Conservation (phyloP, 2,113 vertebrate species). For the Calidris pygmaea region DNA sequence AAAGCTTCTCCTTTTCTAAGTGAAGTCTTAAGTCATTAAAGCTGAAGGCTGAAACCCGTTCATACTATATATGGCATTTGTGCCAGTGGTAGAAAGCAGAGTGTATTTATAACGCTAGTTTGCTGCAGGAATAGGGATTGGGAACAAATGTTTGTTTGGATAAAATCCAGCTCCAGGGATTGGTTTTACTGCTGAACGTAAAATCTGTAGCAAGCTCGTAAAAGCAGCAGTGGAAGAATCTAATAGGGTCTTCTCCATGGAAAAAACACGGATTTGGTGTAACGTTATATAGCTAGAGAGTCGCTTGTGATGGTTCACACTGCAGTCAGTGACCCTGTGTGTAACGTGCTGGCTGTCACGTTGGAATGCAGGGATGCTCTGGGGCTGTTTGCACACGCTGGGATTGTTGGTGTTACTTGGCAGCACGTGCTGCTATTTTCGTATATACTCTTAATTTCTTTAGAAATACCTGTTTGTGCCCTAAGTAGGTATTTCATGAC, state of each 20-base stretch:
- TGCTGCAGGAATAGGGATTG: not conserved
- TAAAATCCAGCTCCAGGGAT: slow-evolving; percentile 10
- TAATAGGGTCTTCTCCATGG: not conserved
- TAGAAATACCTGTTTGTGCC: not conserved
- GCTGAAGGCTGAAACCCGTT: not conserved
- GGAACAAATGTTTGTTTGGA: slow-evolving; percentile 48
- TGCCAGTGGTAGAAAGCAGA: not conserved
- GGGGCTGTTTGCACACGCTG: fast-evolving
- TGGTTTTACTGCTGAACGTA: not conserved
- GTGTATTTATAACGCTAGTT: slow-evolving; percentile 44
- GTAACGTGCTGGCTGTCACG: not conserved
- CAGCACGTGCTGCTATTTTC: not conserved
- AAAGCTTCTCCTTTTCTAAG: not conserved
- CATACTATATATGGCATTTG: slow-evolving; percentile 55
- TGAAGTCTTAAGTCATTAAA: slow-evolving; percentile 8
- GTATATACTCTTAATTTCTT: not conserved
- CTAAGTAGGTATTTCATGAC: not conserved
- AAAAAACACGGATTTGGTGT: not conserved
- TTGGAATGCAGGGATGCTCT: not conserved
- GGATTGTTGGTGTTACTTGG: not conserved
- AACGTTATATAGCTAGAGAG: not conserved
- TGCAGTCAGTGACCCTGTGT: not conserved
- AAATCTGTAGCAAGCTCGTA: not conserved
- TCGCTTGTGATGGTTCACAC: not conserved
- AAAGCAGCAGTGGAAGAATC: not conserved